Evolutionary conservation across 92 coral and sea anemone species (phyloP).

Genomic region (Pocillopora meandrina): DNA sequence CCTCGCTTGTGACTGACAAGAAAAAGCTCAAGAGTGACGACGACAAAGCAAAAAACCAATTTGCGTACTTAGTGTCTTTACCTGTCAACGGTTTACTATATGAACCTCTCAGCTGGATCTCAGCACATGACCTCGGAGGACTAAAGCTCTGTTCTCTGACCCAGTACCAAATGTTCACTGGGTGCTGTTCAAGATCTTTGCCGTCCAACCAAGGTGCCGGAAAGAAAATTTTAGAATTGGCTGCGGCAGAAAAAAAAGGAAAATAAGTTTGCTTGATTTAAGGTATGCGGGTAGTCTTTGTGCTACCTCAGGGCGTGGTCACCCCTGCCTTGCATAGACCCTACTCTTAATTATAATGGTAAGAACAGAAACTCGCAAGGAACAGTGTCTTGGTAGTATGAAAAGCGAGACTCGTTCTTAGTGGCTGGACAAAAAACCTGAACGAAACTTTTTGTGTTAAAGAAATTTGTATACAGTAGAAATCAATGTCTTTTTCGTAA

Average conservation of each 20-base stretch:
- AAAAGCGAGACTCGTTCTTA: too few species aligned
- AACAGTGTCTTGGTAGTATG: too few species aligned
- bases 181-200: slow-evolving; percentile 65
- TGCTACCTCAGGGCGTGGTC: slow-evolving; percentile 16
- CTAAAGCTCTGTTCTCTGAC: slow-evolving; percentile 54
- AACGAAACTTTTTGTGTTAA: too few species aligned
- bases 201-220: slow-evolving; percentile 81
- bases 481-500: too few species aligned
- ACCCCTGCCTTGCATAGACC: slow-evolving; percentile 13
- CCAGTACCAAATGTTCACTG: slow-evolving; percentile 82
- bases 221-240: slow-evolving; percentile 47
- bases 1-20: too few species aligned
- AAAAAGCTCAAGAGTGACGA: too few species aligned
- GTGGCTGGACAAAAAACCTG: too few species aligned
- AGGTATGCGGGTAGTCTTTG: background rate
- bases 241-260: slow-evolving; percentile 17
- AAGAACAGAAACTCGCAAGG: too few species aligned
- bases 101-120: slow-evolving; percentile 33
- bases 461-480: too few species aligned
- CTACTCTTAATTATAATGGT: background rate
- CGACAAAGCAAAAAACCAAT: too few species aligned
- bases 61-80: background rate
- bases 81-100: slow-evolving; percentile 16
- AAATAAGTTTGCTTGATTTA: too few species aligned
- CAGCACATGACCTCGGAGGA: slow-evolving; percentile 59